Evolutionary conservation across 1,140 invertebrate genomes (phyloP).

Genomic region (Zaprionus davidi): DNA sequence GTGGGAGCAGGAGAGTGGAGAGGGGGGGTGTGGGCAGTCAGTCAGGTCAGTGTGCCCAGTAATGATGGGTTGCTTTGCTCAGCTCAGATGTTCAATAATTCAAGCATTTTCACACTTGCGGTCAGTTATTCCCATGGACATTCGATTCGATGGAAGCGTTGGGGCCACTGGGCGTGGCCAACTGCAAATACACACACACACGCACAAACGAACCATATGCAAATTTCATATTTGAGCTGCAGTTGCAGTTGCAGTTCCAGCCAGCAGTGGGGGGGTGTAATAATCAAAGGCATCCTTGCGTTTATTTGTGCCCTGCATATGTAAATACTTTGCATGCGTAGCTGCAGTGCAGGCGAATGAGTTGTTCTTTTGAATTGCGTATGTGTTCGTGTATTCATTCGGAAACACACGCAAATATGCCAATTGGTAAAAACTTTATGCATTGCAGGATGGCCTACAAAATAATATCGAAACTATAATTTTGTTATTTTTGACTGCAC

Average conservation of each 20-base stretch:
- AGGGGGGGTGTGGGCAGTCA: too few species aligned
- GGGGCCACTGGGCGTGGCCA: conserved; percentile 2
- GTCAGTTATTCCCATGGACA: conserved; percentile 59
- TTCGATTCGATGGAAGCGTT: conserved; percentile 8
- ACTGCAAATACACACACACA: neutral
- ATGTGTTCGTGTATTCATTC: conserved; percentile 13
- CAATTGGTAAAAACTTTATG: neutral
- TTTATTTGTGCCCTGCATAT: conserved; percentile 27
- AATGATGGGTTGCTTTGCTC: conserved; percentile 37
- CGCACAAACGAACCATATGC: neutral
- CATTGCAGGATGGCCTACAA: neutral
- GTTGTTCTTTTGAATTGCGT: conserved; percentile 15
- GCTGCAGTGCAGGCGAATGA: neutral
- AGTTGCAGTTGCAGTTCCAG: neutral
- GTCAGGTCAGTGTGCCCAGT: neutral
- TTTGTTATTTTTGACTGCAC: neutral
- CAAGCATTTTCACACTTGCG: conserved; percentile 77
- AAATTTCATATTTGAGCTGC: conserved; percentile 24
- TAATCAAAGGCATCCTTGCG: conserved; percentile 30
- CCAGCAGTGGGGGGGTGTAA: conserved; percentile 10
- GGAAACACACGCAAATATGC: conserved; percentile 1
- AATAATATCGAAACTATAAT: neutral
- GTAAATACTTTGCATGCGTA: neutral
- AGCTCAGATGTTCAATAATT: conserved; percentile 66
- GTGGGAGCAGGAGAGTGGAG: neutral